Base-by-base conservation (phyloP, 1,140 invertebrate species). In the Campodea augens region DNA sequence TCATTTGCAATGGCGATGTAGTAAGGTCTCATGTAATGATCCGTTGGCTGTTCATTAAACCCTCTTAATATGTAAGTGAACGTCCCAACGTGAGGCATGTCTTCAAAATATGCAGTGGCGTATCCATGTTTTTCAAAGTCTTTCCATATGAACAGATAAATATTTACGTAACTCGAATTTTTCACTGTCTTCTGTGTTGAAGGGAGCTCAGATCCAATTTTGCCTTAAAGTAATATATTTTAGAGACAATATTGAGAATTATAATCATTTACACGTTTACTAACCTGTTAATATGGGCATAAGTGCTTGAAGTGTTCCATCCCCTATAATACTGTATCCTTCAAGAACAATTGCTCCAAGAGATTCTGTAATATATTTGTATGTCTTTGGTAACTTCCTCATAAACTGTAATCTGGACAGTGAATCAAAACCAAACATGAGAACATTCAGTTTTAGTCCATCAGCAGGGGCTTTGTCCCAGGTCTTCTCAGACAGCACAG, bases 351-450 rank as follows among this genome's bases (percentile, higher is more conserved):
- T 62, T 3, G 75, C 75, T 20, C 72, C 63, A n/a, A 92, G 59
- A 5, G 65, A 57, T 12, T 85, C 64, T 0, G 66, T 77, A 23
- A 95, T 62, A 56, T 81, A 86, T 20, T 72, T 64, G 54, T 85
- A 82, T 5, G 79, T 79, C 50, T 79, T 77, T 1, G 88, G 88
- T 38, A 96, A 63, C 54, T 84, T 81, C 27, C 90, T 68, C 20
- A 84, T 77, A 56, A 91, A 91, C 1, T 81, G 79, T 60, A 88
- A 82, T 32, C 79, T 68, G 0, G 88, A 90, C 0, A 92, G 60
- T 0, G 90, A 93, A 63, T 96, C 91, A 58, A 91, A 85, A 0
- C 86, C 88, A 47, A 90, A 77, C 66, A 93, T 87, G 0, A 92
- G 57, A 0, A 95, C 76, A 57, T 88, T 90, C 5, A 83, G 51